Conservation (phyloP, 1,140 invertebrate genomes). For the Cotesia vestalis region DNA sequence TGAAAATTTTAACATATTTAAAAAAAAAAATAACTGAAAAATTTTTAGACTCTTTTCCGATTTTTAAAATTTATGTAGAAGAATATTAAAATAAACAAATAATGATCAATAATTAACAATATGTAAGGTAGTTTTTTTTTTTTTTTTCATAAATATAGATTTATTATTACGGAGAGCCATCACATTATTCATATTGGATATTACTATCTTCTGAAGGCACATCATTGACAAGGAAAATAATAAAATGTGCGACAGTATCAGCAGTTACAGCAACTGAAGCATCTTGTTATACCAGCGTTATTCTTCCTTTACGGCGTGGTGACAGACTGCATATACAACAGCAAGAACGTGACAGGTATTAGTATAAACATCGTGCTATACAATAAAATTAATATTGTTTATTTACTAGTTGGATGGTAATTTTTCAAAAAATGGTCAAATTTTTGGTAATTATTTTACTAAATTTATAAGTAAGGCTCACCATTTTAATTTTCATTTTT, state of each 20-base stretch:
- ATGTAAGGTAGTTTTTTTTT: background rate
- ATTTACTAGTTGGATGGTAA: background rate
- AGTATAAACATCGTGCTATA: background rate
- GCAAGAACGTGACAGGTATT: slow-evolving; percentile 54
- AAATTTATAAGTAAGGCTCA: too few relatives aligned
- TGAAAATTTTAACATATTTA: too few relatives aligned
- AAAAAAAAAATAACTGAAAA: too few relatives aligned
- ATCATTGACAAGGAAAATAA: slow-evolving; percentile 47
- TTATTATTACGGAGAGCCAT: slow-evolving; percentile 55
- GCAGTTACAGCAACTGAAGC: slow-evolving; percentile 48
- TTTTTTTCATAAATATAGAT: slow-evolving; percentile 45
- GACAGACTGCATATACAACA: slow-evolving; percentile 57
- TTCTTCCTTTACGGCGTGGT: slow-evolving; percentile 49
- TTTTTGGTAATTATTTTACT: too few relatives aligned
- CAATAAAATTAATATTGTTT: slow-evolving; percentile 17
- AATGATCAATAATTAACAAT: too few relatives aligned
- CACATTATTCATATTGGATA: slow-evolving; percentile 58
- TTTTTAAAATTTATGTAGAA: too few relatives aligned
- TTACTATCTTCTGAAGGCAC: slow-evolving; percentile 53
- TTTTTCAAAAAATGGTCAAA: background rate
- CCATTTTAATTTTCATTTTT: too few relatives aligned
- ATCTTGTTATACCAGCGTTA: slow-evolving; percentile 56
- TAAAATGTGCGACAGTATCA: slow-evolving; percentile 54
- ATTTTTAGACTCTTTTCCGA: too few relatives aligned
- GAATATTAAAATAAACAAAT: too few relatives aligned